A percentile compares a stretch with the other conserved stretches of the same genome.
phyloP scores from a whole-genome alignment of 1,140 invertebrate species.

The Telenomus remus region DNA sequence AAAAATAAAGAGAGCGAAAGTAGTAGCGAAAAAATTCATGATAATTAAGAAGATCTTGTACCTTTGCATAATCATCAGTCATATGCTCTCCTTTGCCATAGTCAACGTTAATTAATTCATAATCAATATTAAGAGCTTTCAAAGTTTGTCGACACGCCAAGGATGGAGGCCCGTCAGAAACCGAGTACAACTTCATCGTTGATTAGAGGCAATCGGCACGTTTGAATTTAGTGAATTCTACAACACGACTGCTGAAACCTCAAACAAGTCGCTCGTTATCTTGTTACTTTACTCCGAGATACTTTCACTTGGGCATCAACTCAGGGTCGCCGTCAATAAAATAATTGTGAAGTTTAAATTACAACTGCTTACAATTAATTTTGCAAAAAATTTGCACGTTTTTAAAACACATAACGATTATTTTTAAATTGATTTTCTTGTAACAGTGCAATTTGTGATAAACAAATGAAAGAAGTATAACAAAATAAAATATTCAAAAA shows the following conservation, averaged over 20 bases:
- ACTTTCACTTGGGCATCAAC: conserved; percentile 49
- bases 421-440: no score
- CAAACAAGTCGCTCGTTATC: conserved; percentile 8
- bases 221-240: conserved; percentile 8
- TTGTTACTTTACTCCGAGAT: conserved; percentile 34
- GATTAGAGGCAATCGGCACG: conserved; percentile 17
- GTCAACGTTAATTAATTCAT: conserved; percentile 80
- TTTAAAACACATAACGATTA: no score
- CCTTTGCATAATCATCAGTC: conserved; percentile 81
- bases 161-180: conserved; percentile 85
- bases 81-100: conserved; percentile 83
- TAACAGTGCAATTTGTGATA: no score
- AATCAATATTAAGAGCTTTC: conserved; percentile 79
- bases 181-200: conserved; percentile 81
- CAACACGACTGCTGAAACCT: conserved; percentile 12
- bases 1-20: conserved; percentile 39
- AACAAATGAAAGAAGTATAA: no score
- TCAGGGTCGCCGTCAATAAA: conserved; percentile 30
- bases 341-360: no score
- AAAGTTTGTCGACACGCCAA: conserved; percentile 82
- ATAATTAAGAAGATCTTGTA: conserved; percentile 59
- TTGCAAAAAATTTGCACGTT: no score
- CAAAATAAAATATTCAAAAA: no score
- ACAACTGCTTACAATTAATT: no score
- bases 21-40: not conserved